phyloP scores from a whole-genome alignment of 1,140 invertebrate species.

The Brachionus manjavacas region DNA sequence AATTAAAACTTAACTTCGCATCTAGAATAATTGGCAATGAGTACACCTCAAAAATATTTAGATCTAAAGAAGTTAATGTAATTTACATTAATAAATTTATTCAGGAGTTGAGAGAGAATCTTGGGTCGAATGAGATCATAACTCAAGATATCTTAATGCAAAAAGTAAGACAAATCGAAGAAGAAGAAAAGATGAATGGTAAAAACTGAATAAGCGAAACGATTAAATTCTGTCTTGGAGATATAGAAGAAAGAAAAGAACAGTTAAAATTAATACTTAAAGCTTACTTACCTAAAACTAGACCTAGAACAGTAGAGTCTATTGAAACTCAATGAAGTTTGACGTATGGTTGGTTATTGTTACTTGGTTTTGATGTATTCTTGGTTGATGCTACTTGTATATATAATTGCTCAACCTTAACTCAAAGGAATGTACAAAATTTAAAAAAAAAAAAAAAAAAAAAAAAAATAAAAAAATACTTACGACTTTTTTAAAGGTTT shows the following conservation, averaged over 20 bases:
- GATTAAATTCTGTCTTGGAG: neutral
- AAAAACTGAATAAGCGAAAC: neutral
- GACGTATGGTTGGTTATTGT: neutral
- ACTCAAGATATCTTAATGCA: neutral
- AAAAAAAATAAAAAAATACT: too few relatives aligned
- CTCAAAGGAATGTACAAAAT: too few relatives aligned
- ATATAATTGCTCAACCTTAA: neutral
- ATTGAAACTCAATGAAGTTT: neutral
- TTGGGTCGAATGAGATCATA: neutral
- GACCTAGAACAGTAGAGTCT: neutral
- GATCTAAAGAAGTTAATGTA: neutral
- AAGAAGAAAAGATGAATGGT: neutral
- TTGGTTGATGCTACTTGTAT: neutral
- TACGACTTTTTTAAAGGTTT: too few relatives aligned
- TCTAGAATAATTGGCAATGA: neutral
- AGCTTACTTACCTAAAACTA: neutral
- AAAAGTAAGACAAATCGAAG: neutral
- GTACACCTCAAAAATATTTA: neutral
- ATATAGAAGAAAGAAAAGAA: neutral
- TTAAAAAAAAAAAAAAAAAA: too few relatives aligned
- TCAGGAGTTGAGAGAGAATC: neutral
- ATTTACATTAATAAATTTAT: neutral
- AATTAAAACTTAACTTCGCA: neutral
- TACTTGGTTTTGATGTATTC: neutral
- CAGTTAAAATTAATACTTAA: neutral